Conservation (phyloP, 2,888 invertebrate species). For the Arge pagana region DNA sequence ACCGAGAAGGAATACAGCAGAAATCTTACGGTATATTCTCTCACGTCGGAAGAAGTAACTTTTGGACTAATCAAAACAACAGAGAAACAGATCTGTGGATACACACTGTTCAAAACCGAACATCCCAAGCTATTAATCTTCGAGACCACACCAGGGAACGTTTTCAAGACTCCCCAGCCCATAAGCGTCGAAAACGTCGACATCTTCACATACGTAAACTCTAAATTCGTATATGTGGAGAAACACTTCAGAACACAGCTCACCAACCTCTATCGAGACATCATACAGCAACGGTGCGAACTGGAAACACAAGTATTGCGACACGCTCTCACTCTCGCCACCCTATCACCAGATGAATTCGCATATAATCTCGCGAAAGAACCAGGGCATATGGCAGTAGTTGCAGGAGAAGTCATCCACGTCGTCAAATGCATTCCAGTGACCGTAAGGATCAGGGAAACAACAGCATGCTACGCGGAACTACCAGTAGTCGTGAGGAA, state of each 20-base stretch:
- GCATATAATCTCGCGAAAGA: conserved; percentile 15
- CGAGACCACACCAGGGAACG: neutral
- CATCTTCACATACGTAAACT: conserved; percentile 15
- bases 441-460: neutral
- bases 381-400: conserved; percentile 17
- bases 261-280: too few relatives aligned
- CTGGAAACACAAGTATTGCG: conserved; percentile 2
- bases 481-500: conserved; percentile 20
- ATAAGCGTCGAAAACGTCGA: too few relatives aligned
- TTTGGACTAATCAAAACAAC: conserved; percentile 28
- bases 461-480: conserved; percentile 21
- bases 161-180: conserved; percentile 12
- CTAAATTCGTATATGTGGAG: conserved; percentile 24
- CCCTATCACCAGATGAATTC: conserved; percentile 15
- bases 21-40: too few relatives aligned
- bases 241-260: too few relatives aligned
- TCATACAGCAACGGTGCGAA: conserved; percentile 7
- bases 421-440: conserved; percentile 16
- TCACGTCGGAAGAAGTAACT: conserved; percentile 24
- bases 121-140: conserved; percentile 29
- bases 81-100: conserved; percentile 21
- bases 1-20: too few relatives aligned
- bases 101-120: conserved; percentile 27
- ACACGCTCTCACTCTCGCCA: conserved; percentile 7
- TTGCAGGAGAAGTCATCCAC: conserved; percentile 16